Base-by-base conservation (phyloP, 2,888 invertebrate genomes). In the Drosophila aldrichi region DNA sequence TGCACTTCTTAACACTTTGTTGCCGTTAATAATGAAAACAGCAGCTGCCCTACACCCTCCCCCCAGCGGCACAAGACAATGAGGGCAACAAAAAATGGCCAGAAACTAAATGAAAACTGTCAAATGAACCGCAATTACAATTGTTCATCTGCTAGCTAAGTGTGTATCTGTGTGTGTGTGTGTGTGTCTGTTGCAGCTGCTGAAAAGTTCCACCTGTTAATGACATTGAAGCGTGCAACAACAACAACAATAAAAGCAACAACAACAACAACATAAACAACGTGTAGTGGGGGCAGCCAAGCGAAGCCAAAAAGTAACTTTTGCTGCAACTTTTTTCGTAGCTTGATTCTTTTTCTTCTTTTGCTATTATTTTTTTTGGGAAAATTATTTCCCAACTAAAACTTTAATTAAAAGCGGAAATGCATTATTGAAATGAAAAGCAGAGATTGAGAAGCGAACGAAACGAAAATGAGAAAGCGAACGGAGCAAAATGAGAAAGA, bases 1-100 rank as follows among this genome's bases (percentile, higher is more conserved):
- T 85, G 86, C 86, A 81, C 83, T 79, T 71, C 84, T 84, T 87
- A 83, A 81, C 84, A 84, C 84, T 81, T 83, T 87, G 87, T 87
- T 79, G 84, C 75, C 87, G 81, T 84, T 84, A 86, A 86, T 84
- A 84, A 84, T 83, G 74, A 72, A 83, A 67, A 72, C 73, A 74
- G 72, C 57, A 46, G 69, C 49, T 38, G 58, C 56, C 51, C 18
- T 22, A 36, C 44, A 9, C 18, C 22, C 60, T 55, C 61, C 73
- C 70, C 1, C 12, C 69, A n/a, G n/a, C 60, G 16, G n/a, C 8
- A n/a, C 29, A 68, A 71, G 69, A 75, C 78, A 78, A 78, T 74
- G 68, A 78, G 75, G 69, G 65, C 71, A 62, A 62, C 56, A 65
- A 46, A 22, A 58, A 38, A 29, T n/a, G 29, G 18, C 38, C 25